Base-by-base conservation (phyloP, 2,797 vertebrate genomes). In the Coregonus suidteri region DNA sequence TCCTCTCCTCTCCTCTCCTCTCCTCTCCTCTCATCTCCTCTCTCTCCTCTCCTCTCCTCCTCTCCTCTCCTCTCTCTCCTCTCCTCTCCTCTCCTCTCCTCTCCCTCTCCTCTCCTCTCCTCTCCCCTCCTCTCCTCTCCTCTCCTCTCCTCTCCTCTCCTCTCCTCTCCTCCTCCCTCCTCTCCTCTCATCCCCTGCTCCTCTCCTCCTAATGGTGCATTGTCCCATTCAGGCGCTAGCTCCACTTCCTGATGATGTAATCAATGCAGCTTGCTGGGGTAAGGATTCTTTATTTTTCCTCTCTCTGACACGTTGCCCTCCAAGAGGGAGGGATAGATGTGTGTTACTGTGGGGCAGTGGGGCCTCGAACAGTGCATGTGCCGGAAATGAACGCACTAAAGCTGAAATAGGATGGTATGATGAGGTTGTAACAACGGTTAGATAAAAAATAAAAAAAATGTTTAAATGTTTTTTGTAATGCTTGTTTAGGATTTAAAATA, bases 181-280 rank as follows among this genome's bases (percentile, higher is more conserved):
- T 37, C 35, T 37, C 1, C 35, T 41, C 37, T 41, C 37, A 6
- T 41, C 1, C 37, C 6, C 37, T 2, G 7, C 73, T 71, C 77
- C 78, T 66, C 67, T 64, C 66, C 78, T 77, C 73, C 83, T 77
- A 79, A 88, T 95, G 94, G 91, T 94, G 94, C 94, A 95, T 93
- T 93, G 93, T 95, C 94, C 94, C 90, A 75, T 93, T 92, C 91
- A 85, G 85, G 89, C 91, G 87, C 90, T 91, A 25, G n/a, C 59
- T 64, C 20, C 87, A 86, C 90, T 91, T 91, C 84, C 81, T 82
- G 92, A 94, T 95, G 94, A 95, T 95, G 94, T 95, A 93, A 95
- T 94, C 94, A 93, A 94, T 95, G 94, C 94, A 95, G 93, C 92
- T 93, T 93, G 93, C 93, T 85, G 87, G 86, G 90, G 86, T 87